These are phyloP conservation scores for Gadus macrocephalus DNA, from an alignment of 2,113 vertebrate genomes.

Conservation along the genomic window DNA sequence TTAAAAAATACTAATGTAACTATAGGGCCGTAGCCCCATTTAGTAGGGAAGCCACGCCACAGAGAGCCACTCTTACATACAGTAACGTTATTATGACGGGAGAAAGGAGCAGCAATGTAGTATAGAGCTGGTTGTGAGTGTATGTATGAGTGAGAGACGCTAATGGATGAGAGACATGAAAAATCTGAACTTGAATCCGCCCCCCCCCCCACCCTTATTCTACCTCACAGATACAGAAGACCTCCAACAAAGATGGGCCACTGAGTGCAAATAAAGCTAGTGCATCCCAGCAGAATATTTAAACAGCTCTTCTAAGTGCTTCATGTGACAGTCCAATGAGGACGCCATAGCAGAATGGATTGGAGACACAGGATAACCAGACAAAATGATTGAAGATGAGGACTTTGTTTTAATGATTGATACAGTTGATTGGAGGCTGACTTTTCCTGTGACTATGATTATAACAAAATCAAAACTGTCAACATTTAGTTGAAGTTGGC, in stretches of 20 bases:
- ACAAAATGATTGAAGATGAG: conserved; percentile 23
- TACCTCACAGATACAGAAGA: conserved; percentile 23
- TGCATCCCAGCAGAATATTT: conserved; percentile 22
- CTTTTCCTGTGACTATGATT: neutral
- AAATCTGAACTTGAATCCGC: neutral
- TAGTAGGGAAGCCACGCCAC: neutral
- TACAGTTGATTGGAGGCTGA: conserved; percentile 20
- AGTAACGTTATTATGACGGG: neutral
- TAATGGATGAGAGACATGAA: neutral
- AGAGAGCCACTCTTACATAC: neutral
- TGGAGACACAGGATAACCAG: conserved; percentile 21
- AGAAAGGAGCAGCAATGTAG: neutral
- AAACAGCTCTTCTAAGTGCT: conserved; percentile 13
- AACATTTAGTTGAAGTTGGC: neutral
- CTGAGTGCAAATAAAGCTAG: conserved; percentile 22
- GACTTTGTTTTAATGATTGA: conserved; percentile 26
- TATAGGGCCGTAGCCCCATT: neutral
- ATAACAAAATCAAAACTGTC: no score
- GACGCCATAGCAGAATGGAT: conserved; percentile 28
- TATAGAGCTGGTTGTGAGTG: neutral
- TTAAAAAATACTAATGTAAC: neutral
- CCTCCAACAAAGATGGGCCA: conserved; percentile 17
- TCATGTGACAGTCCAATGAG: conserved; percentile 28
- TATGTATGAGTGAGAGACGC: neutral
- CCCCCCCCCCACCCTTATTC: neutral